A percentile compares a stretch with the other conserved stretches of the same genome.
Conservation (phyloP, 2,113 vertebrate species). For the Rallus limicola region DNA sequence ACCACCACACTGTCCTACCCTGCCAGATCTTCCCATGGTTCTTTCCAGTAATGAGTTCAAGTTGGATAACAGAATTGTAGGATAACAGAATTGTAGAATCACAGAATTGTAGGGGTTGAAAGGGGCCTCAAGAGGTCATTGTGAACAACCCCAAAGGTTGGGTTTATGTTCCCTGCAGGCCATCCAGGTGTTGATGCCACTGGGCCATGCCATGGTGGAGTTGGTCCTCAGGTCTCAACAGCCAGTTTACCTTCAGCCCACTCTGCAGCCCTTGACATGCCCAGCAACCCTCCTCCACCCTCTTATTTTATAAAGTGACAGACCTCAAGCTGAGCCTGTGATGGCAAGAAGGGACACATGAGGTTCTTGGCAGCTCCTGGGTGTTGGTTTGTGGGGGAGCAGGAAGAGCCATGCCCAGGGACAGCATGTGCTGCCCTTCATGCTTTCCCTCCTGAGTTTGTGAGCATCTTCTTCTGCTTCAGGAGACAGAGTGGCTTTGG, state of each 20-base stretch:
- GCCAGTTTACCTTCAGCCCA: not conserved
- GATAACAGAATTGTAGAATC: too few relatives aligned
- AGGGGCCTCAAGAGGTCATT: too few relatives aligned
- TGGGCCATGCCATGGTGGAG: rapidly evolving
- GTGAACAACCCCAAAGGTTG: too few relatives aligned
- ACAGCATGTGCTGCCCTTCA: not conserved
- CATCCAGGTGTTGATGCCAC: not conserved
- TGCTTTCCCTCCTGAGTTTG: not conserved
- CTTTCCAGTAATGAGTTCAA: not conserved
- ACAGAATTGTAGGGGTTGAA: too few relatives aligned
- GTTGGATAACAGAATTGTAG: not conserved
- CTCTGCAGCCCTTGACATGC: not conserved
- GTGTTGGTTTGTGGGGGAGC: not conserved
- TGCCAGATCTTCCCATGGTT: not conserved
- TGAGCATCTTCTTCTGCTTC: not conserved
- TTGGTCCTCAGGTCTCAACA: not conserved
- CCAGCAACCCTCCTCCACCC: not conserved
- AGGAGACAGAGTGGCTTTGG: not conserved
- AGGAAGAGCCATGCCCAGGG: not conserved
- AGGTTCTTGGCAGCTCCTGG: not conserved
- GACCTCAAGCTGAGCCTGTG: not conserved
- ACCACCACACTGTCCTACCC: not conserved
- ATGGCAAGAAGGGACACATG: not conserved
- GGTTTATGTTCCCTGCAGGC: rapidly evolving
- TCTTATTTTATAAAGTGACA: not conserved